phyloP scores from a whole-genome alignment of 2,113 vertebrate species.

The Buteo buteo region DNA sequence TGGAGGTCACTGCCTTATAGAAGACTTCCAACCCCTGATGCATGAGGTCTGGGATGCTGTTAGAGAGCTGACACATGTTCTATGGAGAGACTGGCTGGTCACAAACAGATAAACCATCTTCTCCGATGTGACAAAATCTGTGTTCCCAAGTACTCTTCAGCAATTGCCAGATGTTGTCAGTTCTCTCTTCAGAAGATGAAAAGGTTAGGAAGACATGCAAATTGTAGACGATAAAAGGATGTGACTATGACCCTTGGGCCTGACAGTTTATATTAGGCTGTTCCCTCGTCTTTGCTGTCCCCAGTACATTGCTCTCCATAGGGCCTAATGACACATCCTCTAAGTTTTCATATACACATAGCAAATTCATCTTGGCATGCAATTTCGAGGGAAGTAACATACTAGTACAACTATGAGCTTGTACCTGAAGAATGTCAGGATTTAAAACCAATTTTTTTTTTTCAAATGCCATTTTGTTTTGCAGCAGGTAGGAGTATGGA shows the following conservation, averaged over 20 bases:
- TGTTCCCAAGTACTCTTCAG: not conserved
- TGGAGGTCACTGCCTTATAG: not conserved
- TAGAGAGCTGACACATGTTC: not conserved
- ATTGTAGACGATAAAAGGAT: not conserved
- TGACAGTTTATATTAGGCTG: not conserved
- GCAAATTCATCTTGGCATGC: not conserved
- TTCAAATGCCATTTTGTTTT: not conserved
- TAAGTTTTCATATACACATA: not conserved
- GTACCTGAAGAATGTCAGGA: not conserved
- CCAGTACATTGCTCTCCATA: not conserved
- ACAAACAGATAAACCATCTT: not conserved
- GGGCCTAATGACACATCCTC: not conserved
- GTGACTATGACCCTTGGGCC: not conserved
- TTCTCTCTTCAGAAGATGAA: not conserved
- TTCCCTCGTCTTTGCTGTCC: not conserved
- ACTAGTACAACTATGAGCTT: not conserved
- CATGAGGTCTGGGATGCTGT: not conserved
- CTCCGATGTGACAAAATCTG: not conserved
- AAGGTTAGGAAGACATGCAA: not conserved
- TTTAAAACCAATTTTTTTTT: not conserved
- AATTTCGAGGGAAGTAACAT: not conserved
- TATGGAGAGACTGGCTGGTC: not conserved
- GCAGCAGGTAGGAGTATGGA: not conserved
- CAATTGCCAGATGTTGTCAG: not conserved
- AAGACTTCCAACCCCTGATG: not conserved